These are phyloP conservation scores for Scaptomyza caliginosa DNA, from an alignment of 2,888 invertebrate species.

Conservation along the genomic window DNA sequence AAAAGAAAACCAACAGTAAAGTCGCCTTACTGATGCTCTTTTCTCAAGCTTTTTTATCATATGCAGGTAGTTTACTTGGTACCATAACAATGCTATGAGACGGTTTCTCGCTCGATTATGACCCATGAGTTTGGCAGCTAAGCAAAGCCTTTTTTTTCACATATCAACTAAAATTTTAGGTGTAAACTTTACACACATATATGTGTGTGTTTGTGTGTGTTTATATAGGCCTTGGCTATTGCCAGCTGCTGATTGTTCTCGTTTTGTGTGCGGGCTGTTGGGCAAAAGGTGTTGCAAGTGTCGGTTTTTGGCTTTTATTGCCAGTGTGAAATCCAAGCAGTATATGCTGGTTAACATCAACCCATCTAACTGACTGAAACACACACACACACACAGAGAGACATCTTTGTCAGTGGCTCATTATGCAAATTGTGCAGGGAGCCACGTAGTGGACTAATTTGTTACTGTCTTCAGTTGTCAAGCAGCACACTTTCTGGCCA, in stretches of 20 bases:
- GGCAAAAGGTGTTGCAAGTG: conserved; percentile 53
- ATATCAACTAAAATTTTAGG: conserved; percentile 40
- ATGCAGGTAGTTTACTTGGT: no score
- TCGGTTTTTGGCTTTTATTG: conserved; percentile 58
- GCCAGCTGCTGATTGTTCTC: conserved; percentile 19
- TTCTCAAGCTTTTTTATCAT: background rate
- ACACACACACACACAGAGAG: conserved; percentile 40
- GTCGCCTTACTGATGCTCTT: background rate
- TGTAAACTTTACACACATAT: background rate
- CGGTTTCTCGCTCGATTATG: no score
- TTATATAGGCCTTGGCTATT: conserved; percentile 4
- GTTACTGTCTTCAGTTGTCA: conserved; percentile 77
- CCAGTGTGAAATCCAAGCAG: conserved; percentile 53
- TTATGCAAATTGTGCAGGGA: conserved; percentile 72
- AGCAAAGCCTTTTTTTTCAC: conserved; percentile 33
- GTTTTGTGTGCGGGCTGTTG: conserved; percentile 10
- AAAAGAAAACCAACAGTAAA: background rate
- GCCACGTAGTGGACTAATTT: conserved; percentile 71
- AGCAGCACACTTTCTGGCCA: conserved; percentile 48
- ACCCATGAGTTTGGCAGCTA: conserved; percentile 22
- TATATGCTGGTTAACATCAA: conserved; percentile 16
- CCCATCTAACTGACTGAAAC: conserved; percentile 19
- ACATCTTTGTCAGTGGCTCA: conserved; percentile 73
- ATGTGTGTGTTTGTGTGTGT: conserved; percentile 3
- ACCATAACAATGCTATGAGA: conserved; percentile 36